Base-by-base conservation (phyloP, 2,113 vertebrate species). In the Morone chrysops region DNA sequence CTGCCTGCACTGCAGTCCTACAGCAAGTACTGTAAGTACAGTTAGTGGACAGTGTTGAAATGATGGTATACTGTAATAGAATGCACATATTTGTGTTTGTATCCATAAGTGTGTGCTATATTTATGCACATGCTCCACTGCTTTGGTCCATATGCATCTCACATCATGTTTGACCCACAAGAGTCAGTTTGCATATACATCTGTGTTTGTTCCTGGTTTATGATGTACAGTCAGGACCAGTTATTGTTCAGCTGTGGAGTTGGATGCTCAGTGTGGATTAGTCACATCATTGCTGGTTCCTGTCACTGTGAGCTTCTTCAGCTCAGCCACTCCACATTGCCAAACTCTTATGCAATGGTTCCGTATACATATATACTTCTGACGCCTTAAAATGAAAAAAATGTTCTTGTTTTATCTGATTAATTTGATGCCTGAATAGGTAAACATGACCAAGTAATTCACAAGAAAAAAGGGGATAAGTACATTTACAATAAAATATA, bases 241-340 rank as follows among this genome's bases (percentile, higher is more conserved):
- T 85, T 68, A 56, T 18, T 69, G 47, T 51, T 77, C 74, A 73
- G 61, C 4, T 3, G 38, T 56, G 7, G 54, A 74, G 40, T 77
- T 71, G 62, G 76, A 85, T 68, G 83, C 53, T 75, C 20, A 45
- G 73, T 61, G 47, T 59, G 65, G 75, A 87, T 89, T 78, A 87
- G 84, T 89, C 84, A 83, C 76, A 76, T 84, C 74, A 63, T 63
- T 86, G 67, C 87, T 65, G 80, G 76, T 84, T 80, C 63, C 54
- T 65, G 72, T 80, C 81, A n/a, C 62, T 22, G 16, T 76, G 48
- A 66, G 63, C 70, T 45, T 86, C 70, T 57, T 50, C 68, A 66
- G 50, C 78, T 80, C 40, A 57, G 48, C 48, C 1, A 10, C 45
- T 41, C 18, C 38, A 54, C n/a, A 53, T n/a, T 45, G 17, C 41